These are phyloP conservation scores for Chionomys nivalis DNA, from an alignment of 2,113 vertebrate species.

Conservation along the genomic window DNA sequence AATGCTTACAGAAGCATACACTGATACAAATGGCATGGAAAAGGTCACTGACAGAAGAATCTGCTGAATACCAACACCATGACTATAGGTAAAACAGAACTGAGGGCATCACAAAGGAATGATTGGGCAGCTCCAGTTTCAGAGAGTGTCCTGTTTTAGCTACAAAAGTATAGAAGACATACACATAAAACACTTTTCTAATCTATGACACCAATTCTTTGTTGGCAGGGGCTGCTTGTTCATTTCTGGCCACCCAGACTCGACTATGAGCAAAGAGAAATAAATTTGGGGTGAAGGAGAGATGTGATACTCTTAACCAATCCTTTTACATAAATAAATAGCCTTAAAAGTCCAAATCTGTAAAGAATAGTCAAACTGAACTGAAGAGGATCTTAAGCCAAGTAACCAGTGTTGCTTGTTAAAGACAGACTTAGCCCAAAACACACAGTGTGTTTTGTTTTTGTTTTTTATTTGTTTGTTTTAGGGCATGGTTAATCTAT, in stretches of 20 bases:
- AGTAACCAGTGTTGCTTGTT: conserved; percentile 26
- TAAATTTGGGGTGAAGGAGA: not conserved
- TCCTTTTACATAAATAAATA: conserved; percentile 31
- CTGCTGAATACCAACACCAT: not conserved
- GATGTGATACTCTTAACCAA: not conserved
- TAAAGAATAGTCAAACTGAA: conserved; percentile 32
- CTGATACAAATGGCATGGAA: conserved; percentile 37
- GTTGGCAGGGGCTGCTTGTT: too few relatives aligned
- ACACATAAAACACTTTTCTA: conserved; percentile 43
- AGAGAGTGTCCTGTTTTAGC: conserved; percentile 42
- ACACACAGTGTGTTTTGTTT: not conserved
- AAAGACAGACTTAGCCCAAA: not conserved
- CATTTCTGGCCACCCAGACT: too few relatives aligned
- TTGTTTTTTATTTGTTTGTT: not conserved
- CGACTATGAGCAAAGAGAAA: conserved; percentile 22
- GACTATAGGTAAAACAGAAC: conserved; percentile 61
- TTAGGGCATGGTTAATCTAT: not conserved
- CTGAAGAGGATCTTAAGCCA: not conserved
- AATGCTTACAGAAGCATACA: conserved; percentile 18
- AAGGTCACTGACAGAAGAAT: conserved; percentile 19
- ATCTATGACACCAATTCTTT: conserved; percentile 27
- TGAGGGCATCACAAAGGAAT: conserved; percentile 13
- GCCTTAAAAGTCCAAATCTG: conserved; percentile 7
- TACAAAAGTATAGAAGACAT: conserved; percentile 45
- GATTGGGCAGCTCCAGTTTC: conserved; percentile 39